Conservation (phyloP, 2,113 vertebrate species). For the Panurus biarmicus region DNA sequence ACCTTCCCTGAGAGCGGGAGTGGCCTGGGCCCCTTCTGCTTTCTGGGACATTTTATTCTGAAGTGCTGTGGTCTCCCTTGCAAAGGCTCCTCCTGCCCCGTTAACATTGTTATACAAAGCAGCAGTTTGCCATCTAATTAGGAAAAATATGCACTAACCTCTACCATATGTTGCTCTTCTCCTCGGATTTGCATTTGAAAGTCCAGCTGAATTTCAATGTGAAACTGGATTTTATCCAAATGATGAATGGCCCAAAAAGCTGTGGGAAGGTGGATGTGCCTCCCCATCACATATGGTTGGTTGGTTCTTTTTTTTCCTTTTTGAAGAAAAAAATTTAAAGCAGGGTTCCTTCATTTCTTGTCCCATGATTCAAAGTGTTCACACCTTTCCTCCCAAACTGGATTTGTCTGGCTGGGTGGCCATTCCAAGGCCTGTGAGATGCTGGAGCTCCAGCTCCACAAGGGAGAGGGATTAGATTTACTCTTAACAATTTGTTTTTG, state of each 20-base stretch:
- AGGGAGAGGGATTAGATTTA: neutral
- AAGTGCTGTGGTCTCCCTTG: slow-evolving; percentile 1
- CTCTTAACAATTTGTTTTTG: rapidly evolving
- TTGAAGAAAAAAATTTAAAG: neutral
- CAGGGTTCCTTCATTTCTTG: neutral
- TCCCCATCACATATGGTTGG: neutral
- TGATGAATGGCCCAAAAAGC: slow-evolving; percentile 45
- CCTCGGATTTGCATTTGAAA: slow-evolving; percentile 67
- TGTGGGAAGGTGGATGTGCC: slow-evolving; percentile 38
- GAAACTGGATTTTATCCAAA: slow-evolving; percentile 62
- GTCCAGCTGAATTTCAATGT: slow-evolving; percentile 64
- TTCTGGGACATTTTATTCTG: neutral
- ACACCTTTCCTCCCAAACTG: neutral
- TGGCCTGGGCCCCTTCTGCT: slow-evolving; percentile 6
- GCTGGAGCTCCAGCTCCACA: neutral
- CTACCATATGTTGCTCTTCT: slow-evolving; percentile 68
- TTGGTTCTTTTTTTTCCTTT: neutral
- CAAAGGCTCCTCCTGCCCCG: slow-evolving; percentile 45
- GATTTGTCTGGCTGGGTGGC: neutral
- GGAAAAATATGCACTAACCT: slow-evolving; percentile 65
- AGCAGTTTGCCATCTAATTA: slow-evolving; percentile 65
- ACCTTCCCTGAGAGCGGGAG: rapidly evolving
- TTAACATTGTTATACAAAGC: slow-evolving; percentile 67
- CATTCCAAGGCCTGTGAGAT: neutral
- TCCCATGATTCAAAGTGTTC: rapidly evolving